A percentile compares a stretch with the other conserved stretches of the same genome.
Conservation (phyloP, 2,888 invertebrate species). For the Saturnia pavonia region DNA sequence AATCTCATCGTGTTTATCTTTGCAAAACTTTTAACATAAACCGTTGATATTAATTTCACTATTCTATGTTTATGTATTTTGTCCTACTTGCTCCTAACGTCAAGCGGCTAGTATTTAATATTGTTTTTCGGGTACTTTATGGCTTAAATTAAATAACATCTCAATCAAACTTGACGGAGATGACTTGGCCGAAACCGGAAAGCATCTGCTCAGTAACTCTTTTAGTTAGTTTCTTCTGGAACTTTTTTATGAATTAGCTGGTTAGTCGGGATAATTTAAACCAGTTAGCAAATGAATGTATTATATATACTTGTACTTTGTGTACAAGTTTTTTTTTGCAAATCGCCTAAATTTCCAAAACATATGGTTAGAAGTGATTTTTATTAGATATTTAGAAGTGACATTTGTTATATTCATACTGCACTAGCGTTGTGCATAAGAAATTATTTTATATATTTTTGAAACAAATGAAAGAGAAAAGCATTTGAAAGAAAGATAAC, state of each 20-base stretch:
- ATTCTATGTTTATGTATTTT: neutral
- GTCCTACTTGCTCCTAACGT: neutral
- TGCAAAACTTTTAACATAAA: conserved; percentile 11
- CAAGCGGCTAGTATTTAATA: neutral
- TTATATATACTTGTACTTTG: too few relatives aligned
- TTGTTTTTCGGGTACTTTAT: neutral
- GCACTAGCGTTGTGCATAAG: neutral
- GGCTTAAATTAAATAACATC: neutral
- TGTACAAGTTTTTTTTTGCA: neutral
- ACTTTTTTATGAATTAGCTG: neutral
- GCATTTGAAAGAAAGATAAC: too few relatives aligned
- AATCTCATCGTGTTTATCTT: neutral
- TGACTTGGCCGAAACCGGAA: neutral
- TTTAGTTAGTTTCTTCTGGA: neutral
- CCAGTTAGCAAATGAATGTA: neutral
- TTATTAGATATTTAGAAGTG: too few relatives aligned
- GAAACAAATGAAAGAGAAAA: too few relatives aligned
- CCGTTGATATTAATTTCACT: neutral
- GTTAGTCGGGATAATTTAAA: neutral
- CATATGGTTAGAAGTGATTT: neutral
- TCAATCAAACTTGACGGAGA: neutral
- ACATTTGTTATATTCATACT: neutral
- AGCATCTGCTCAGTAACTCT: neutral
- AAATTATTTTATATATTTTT: neutral
- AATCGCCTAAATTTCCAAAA: neutral